Conservation (phyloP, 2,797 vertebrate genomes). For the Rhynchotus rufescens region DNA sequence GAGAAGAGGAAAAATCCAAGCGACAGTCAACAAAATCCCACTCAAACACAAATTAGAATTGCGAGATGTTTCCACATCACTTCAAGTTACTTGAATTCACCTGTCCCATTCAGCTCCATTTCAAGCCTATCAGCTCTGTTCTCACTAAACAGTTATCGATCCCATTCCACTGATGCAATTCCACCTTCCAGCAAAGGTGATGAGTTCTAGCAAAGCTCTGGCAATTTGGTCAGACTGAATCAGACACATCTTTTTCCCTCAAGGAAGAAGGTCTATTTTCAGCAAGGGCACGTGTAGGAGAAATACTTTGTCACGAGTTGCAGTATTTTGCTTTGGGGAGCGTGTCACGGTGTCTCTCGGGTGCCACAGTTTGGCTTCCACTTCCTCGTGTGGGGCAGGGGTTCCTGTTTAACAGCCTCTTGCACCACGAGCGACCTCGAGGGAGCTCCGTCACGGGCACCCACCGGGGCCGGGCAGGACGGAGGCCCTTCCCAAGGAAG, state of each 20-base stretch:
- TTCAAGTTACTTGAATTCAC: not conserved
- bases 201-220: not conserved
- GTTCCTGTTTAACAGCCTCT: not conserved
- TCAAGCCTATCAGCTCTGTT: not conserved
- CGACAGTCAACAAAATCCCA: not conserved
- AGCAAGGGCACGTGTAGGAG: not conserved
- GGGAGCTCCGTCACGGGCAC: not conserved
- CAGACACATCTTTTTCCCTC: not conserved
- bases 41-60: not conserved
- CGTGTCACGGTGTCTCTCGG: not conserved
- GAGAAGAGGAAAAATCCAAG: not conserved
- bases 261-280: not conserved
- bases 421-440: not conserved
- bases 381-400: not conserved
- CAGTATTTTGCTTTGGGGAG: not conserved
- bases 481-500: not conserved
- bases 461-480: not conserved
- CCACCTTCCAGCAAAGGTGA: not conserved
- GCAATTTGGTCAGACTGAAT: not conserved
- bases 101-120: not conserved
- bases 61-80: not conserved
- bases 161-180: not conserved
- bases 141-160: not conserved
- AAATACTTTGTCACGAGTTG: not conserved
- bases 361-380: not conserved